These are phyloP conservation scores for Trachelipus rathkii DNA, from an alignment of 1,140 invertebrate genomes.

Conservation along the genomic window DNA sequence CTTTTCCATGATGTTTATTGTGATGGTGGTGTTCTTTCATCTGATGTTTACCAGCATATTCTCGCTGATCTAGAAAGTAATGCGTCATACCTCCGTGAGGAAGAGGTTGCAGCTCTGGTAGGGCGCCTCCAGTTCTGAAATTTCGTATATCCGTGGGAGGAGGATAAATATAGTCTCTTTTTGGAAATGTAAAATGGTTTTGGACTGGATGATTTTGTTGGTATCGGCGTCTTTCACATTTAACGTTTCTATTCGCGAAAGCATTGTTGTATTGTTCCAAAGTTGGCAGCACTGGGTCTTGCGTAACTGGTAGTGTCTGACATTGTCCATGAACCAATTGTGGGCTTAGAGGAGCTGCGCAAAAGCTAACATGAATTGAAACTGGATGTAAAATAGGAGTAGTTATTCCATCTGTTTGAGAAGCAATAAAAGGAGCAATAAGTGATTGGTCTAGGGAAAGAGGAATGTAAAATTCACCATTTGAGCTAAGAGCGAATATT, in stretches of 20 bases:
- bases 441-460: constrained; percentile 75
- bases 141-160: neutral
- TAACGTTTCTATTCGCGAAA: neutral
- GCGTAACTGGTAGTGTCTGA: neutral
- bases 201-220: neutral
- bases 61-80: neutral
- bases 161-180: neutral
- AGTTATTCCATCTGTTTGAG: constrained; percentile 29
- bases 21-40: neutral
- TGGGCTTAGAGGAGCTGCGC: neutral
- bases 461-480: constrained; percentile 86
- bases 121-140: neutral
- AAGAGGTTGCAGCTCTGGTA: neutral
- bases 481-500: constrained; percentile 74
- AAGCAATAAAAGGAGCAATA: constrained; percentile 65
- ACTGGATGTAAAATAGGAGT: constrained; percentile 76
- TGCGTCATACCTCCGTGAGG: neutral
- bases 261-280: neutral
- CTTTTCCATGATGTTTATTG: neutral
- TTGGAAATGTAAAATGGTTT: neutral
- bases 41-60: neutral
- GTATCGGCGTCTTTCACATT: neutral
- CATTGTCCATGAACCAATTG: neutral
- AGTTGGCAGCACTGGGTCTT: neutral
- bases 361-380: constrained; percentile 82